Base-by-base conservation (phyloP, 2,888 invertebrate species). In the Campaea margaritaria region DNA sequence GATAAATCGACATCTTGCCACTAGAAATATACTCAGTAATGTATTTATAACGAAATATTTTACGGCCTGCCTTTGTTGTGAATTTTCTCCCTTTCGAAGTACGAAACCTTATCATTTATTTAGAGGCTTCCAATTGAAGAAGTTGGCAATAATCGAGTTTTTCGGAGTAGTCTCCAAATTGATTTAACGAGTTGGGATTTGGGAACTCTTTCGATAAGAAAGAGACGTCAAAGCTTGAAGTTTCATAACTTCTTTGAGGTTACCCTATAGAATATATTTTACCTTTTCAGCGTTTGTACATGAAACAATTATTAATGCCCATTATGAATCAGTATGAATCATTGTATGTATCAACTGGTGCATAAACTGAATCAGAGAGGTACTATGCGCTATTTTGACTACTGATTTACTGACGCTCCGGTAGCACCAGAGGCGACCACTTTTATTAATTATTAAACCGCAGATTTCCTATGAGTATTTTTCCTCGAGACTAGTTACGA, bases 101-200 rank as follows among this genome's bases (percentile, higher is more conserved):
- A 64, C 47, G 57, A 65, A 59, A 64, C 57, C 58, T 53, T 65
- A 64, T 65, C 59, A 63, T 63, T 68, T 68, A 69, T 65, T 66
- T 65, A 59, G 62, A 63, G 62, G 51, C 55, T 69, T 69, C 60
- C 60, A 65, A 65, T 67, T 54, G 68, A 62, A 54, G 52, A 67
- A 73, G 65, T 74, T 71, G 56, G 61, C 54, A 53, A 57, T 73
- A 70, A 75, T 74, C 74, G 62, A 74, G 72, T 74, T 74, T 64
- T 52, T 61, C 68, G 68, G 60, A 66, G 70, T 58, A 66, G 64
- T 52, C 49, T 55, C 51, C 63, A 58, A 68, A 65, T 72, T 75
- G 54, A 65, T 70, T 69, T 65, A 56, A 67, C 49, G 72, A 73
- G 72, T 73, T 65, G 58, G 63, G 55, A 62, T 67, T 67, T 77